Conservation (phyloP, 2,113 vertebrate genomes). For the Aix galericulata region DNA sequence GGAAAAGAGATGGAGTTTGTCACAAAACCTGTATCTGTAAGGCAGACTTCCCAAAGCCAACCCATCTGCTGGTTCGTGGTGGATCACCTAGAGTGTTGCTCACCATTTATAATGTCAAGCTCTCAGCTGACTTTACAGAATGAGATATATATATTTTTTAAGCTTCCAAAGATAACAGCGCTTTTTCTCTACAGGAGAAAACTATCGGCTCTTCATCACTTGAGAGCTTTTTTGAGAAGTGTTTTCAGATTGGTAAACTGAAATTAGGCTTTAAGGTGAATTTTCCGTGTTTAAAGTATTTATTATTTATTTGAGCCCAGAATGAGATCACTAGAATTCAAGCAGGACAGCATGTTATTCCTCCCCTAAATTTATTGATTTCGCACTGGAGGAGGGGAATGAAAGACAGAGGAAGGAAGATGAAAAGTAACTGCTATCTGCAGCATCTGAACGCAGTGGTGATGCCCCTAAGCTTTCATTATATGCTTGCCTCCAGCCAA, state of each 20-base stretch:
- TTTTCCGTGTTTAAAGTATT: conserved; percentile 18
- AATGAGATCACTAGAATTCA: conserved; percentile 11
- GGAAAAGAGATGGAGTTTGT: not conserved
- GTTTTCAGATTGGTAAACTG: not conserved
- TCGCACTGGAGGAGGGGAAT: not conserved
- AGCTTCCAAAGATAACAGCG: not conserved
- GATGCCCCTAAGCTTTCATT: conserved; percentile 62
- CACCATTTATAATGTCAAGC: not conserved
- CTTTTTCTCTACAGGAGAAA: not conserved
- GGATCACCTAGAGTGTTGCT: not conserved
- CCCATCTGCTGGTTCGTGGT: not conserved
- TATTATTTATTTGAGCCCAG: conserved; percentile 19
- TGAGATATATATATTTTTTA: not conserved
- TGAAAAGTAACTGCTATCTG: conserved; percentile 56
- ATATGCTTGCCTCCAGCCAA: conserved; percentile 64
- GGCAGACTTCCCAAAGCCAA: not conserved
- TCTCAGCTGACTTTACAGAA: not conserved
- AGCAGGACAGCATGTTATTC: conserved; percentile 23
- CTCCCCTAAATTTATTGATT: conserved; percentile 56
- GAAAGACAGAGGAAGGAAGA: conserved; percentile 45
- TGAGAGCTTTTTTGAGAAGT: not conserved
- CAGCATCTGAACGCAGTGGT: conserved; percentile 28
- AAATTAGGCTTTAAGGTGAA: conserved; percentile 20
- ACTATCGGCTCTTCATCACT: not conserved
- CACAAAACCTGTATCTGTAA: not conserved